These are phyloP conservation scores for Melanostoma mellinum DNA, from an alignment of 2,888 invertebrate species.

Conservation along the genomic window DNA sequence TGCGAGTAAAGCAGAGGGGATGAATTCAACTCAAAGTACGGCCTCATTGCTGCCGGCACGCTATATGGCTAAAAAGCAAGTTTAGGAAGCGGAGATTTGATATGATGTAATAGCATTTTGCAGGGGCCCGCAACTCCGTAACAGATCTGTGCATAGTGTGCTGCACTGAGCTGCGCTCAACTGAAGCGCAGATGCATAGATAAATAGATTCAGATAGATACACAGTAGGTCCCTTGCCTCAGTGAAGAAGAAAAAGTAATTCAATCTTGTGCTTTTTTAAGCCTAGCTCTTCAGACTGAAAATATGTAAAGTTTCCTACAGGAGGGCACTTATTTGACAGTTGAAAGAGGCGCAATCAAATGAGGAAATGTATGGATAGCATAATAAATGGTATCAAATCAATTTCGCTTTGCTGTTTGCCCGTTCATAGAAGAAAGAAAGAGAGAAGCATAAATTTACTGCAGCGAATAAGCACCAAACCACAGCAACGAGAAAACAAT, in stretches of 20 bases:
- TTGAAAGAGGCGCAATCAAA: neutral
- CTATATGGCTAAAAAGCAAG: slow-evolving; percentile 6
- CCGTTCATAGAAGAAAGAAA: no score
- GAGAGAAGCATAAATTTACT: no score
- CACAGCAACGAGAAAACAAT: no score
- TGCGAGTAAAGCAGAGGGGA: slow-evolving; percentile 1
- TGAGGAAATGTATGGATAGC: no score
- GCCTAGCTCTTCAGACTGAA: slow-evolving; percentile 8
- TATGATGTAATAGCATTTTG: slow-evolving; percentile 62
- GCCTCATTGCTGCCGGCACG: slow-evolving; percentile 5
- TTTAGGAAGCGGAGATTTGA: slow-evolving; percentile 58
- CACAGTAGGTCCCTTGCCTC: slow-evolving; percentile 1
- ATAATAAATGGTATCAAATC: no score
- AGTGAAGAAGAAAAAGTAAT: slow-evolving; percentile 54
- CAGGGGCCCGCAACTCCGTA: slow-evolving; percentile 33
- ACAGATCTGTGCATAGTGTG: slow-evolving; percentile 37
- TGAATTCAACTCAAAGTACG: slow-evolving; percentile 2
- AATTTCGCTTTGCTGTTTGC: no score
- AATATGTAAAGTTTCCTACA: slow-evolving; percentile 39
- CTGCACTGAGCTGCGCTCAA: slow-evolving; percentile 61
- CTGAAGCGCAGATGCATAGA: slow-evolving; percentile 62
- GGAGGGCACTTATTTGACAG: neutral
- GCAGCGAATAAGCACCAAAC: no score
- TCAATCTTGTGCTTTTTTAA: slow-evolving; percentile 42
- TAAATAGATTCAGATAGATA: slow-evolving; percentile 37